A percentile compares a stretch with the other conserved stretches of the same genome.
phyloP scores from a whole-genome alignment of 1,140 invertebrate species.

The Pomacea maculata region DNA sequence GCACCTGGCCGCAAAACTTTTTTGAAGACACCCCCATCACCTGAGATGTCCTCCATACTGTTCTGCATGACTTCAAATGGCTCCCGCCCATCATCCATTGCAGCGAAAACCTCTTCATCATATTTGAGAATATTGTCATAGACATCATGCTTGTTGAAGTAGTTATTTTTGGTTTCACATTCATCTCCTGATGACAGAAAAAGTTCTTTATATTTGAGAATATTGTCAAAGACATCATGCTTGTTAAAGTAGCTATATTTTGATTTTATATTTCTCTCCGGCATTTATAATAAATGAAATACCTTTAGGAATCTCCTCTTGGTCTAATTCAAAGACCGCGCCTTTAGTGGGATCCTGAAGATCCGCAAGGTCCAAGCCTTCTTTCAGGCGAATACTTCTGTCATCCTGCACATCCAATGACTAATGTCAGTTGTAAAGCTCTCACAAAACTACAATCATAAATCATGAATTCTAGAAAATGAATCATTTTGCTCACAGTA shows the following conservation, averaged over 20 bases:
- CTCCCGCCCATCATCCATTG: conserved; percentile 22
- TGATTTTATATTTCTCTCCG: neutral
- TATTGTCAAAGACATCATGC: conserved; percentile 19
- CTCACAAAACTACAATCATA: too few relatives aligned
- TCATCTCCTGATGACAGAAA: neutral
- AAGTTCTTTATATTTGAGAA: neutral
- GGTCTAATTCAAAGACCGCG: conserved; percentile 9
- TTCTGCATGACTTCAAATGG: conserved; percentile 29
- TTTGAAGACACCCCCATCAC: conserved; percentile 42
- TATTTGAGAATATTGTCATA: conserved; percentile 5
- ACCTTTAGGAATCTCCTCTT: neutral
- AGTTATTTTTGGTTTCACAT: conserved; percentile 3
- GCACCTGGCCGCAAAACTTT: conserved; percentile 33
- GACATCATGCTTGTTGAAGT: conserved; percentile 23
- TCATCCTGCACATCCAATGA: neutral
- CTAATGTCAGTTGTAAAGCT: too few relatives aligned
- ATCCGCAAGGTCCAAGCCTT: conserved; percentile 5
- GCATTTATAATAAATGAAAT: neutral
- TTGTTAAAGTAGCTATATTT: conserved; percentile 17
- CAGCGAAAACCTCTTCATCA: neutral
- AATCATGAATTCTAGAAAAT: too few relatives aligned
- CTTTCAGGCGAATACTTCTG: conserved; percentile 4
- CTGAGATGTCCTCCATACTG: conserved; percentile 41
- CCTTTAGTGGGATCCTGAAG: conserved; percentile 15
- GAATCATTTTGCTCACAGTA: too few relatives aligned